Percentiles rank a stretch among this genome's conserved stretches.
These are phyloP conservation scores for Poecilobothrus nobilitatus DNA, from an alignment of 2,888 invertebrate genomes.

Conservation along the genomic window DNA sequence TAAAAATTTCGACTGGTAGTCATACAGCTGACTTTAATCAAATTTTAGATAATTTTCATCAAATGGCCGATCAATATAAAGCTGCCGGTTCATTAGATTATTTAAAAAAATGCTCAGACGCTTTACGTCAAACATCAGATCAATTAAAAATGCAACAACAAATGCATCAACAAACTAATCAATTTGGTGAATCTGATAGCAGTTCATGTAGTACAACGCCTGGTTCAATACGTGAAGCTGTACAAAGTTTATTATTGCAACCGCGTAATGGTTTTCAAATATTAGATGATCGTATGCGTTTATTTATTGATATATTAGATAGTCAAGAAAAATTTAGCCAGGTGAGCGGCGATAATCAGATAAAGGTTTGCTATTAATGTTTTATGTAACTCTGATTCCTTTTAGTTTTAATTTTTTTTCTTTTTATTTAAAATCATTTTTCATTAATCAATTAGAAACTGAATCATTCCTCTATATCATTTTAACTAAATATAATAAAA, in stretches of 20 bases:
- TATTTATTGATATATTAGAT: slow-evolving; percentile 74
- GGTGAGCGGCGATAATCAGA: slow-evolving; percentile 46
- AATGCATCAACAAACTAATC: slow-evolving; percentile 26
- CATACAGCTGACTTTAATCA: slow-evolving; percentile 37
- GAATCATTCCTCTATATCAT: too few species aligned
- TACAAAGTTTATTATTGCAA: slow-evolving; percentile 58
- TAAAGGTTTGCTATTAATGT: slow-evolving; percentile 10
- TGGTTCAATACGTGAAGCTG: slow-evolving; percentile 60
- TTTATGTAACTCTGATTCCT: background rate
- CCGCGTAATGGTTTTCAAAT: slow-evolving; percentile 67
- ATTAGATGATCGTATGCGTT: slow-evolving; percentile 66
- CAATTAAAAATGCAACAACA: slow-evolving; percentile 37
- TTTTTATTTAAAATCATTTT: background rate
- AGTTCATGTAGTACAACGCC: slow-evolving; percentile 47
- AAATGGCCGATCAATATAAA: slow-evolving; percentile 43
- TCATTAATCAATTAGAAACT: too few species aligned
- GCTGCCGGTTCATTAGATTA: slow-evolving; percentile 43
- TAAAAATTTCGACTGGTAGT: slow-evolving; percentile 15
- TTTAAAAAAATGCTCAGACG: slow-evolving; percentile 43
- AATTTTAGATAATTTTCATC: slow-evolving; percentile 43
- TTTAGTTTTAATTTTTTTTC: background rate
- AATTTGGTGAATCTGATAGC: slow-evolving; percentile 31
- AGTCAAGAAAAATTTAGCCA: slow-evolving; percentile 74
- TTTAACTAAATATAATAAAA: too few species aligned
- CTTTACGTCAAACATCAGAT: slow-evolving; percentile 40